A percentile compares a stretch with the other conserved stretches of the same genome.
phyloP scores from a whole-genome alignment of 2,113 vertebrate species.

The Osmerus mordax region DNA sequence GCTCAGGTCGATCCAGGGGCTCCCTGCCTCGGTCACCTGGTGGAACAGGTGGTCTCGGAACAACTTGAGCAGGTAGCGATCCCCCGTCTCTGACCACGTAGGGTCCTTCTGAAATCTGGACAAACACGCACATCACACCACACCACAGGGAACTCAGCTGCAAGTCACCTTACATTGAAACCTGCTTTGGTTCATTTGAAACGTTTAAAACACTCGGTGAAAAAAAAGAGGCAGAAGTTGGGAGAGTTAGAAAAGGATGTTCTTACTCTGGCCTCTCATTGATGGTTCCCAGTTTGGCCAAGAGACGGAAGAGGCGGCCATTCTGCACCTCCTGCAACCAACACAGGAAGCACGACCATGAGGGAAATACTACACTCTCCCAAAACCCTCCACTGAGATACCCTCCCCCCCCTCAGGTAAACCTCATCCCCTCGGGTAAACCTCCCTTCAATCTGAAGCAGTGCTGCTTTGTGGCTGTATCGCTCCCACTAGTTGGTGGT shows the following conservation, averaged over 20 bases:
- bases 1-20: constrained; percentile 98
- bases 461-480: no score
- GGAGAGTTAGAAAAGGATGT: not conserved
- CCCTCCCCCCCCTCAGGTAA: not conserved
- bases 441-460: no score
- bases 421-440: no score
- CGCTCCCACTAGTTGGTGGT: no score
- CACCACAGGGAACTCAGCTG: no score
- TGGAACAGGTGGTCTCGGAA: constrained; percentile 99
- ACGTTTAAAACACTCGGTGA: no score
- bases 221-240: no score
- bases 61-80: constrained; percentile 97
- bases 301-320: constrained; percentile 94
- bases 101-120: constrained; percentile 97
- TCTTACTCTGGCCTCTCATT: constrained; percentile 98
- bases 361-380: not conserved
- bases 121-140: not conserved
- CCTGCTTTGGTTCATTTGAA: no score
- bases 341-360: not conserved
- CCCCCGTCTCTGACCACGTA: constrained; percentile 97
- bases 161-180: no score
- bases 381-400: not conserved
- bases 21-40: constrained; percentile 96
- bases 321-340: constrained; percentile 93
- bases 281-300: constrained; percentile 99